phyloP scores from a whole-genome alignment of 2,888 invertebrate species.

The Mellilla xanthometata region DNA sequence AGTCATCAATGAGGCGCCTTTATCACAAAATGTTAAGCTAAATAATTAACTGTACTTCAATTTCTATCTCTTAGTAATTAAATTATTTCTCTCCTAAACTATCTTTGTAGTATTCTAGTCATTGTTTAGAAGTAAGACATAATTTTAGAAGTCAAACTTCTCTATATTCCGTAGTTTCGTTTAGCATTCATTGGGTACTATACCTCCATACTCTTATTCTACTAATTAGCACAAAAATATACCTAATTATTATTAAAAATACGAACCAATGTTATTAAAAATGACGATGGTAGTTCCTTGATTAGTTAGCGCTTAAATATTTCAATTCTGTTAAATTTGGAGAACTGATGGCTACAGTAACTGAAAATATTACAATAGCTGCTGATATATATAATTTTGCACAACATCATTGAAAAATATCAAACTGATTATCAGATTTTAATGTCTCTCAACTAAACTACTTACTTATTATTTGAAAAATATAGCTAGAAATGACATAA shows the following conservation, averaged over 20 bases:
- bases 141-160: constrained; percentile 35
- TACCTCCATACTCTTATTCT: constrained; percentile 1
- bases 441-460: too few species aligned
- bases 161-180: constrained; percentile 11
- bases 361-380: too few species aligned
- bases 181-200: constrained; percentile 5
- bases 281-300: constrained; percentile 15
- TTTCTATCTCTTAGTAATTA: constrained; percentile 17
- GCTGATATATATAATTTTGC: too few species aligned
- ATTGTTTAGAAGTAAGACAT: constrained; percentile 17
- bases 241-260: constrained; percentile 1
- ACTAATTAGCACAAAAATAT: constrained; percentile 15
- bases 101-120: constrained; percentile 32
- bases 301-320: background rate
- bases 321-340: too few species aligned
- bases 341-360: too few species aligned
- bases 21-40: background rate
- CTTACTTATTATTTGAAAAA: too few species aligned
- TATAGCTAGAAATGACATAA: too few species aligned
- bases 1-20: too few species aligned
- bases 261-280: constrained; percentile 12
- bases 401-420: too few species aligned
- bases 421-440: too few species aligned
- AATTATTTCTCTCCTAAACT: constrained; percentile 24
- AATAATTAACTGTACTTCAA: constrained; percentile 16